These are phyloP conservation scores for Melipona beecheii DNA, from an alignment of 2,888 invertebrate species.

Conservation along the genomic window DNA sequence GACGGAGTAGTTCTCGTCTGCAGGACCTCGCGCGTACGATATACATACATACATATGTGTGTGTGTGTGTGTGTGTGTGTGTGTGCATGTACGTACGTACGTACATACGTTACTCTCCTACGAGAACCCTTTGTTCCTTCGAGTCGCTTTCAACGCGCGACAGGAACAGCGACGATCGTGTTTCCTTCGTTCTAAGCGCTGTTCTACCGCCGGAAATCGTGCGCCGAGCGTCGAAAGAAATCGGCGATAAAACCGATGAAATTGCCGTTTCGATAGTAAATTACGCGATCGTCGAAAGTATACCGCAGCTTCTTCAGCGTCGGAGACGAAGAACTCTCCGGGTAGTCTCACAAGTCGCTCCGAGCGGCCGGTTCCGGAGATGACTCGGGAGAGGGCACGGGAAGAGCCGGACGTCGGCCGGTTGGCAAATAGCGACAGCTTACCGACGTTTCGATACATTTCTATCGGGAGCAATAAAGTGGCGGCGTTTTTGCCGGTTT, in stretches of 20 bases:
- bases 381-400: not conserved
- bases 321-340: not conserved
- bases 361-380: not conserved
- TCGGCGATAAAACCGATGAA: no score
- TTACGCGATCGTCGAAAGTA: not conserved
- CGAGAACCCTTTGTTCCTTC: slow-evolving; percentile 25
- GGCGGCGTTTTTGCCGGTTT: slow-evolving; percentile 51
- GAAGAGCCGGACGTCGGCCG: not conserved
- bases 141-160: not conserved
- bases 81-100: not conserved
- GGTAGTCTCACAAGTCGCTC: slow-evolving; percentile 2
- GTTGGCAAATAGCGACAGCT: slow-evolving; percentile 63
- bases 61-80: no score
- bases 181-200: not conserved
- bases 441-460: slow-evolving; percentile 69
- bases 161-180: not conserved
- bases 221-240: not conserved
- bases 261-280: not conserved
- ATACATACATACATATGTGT: no score
- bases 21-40: slow-evolving; percentile 8
- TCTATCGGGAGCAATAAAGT: slow-evolving; percentile 70
- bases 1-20: slow-evolving; percentile 61
- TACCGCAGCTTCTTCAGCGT: not conserved
- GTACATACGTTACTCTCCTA: slow-evolving; percentile 14
- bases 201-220: not conserved